Conservation (phyloP, 2,888 invertebrate genomes). For the Andrena praecox region DNA sequence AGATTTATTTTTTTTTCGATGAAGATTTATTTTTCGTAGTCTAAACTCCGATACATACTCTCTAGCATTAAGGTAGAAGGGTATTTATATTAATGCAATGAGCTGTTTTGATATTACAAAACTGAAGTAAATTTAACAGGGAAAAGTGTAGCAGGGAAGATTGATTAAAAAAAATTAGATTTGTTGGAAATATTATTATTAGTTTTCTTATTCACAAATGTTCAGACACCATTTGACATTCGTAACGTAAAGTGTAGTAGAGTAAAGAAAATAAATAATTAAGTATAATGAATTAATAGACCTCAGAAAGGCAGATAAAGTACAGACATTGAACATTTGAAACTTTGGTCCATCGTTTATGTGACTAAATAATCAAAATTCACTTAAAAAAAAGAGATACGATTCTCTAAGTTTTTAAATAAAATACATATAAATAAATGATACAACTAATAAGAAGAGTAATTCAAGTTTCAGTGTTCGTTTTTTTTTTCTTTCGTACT, state of each 20-base stretch:
- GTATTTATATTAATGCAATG: slow-evolving; percentile 32
- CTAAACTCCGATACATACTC: slow-evolving; percentile 24
- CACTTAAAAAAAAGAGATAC: slow-evolving; percentile 39
- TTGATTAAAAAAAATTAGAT: slow-evolving; percentile 34
- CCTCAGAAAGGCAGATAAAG: slow-evolving; percentile 40
- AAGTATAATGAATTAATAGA: slow-evolving; percentile 51
- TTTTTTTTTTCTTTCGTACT: slow-evolving; percentile 32
- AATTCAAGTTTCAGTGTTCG: slow-evolving; percentile 35
- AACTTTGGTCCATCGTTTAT: slow-evolving; percentile 72
- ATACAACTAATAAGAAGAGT: slow-evolving; percentile 52
- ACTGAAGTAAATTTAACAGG: slow-evolving; percentile 11
- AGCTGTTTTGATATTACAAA: slow-evolving; percentile 26
- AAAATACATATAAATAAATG: slow-evolving; percentile 60
- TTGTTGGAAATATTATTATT: slow-evolving; percentile 59
- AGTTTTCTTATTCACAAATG: slow-evolving; percentile 48
- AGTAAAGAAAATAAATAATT: slow-evolving; percentile 61
- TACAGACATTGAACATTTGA: slow-evolving; percentile 55
- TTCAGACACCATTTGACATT: slow-evolving; percentile 40
- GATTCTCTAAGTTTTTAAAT: slow-evolving; percentile 61
- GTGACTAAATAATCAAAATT: slow-evolving; percentile 59
- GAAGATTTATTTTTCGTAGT: slow-evolving; percentile 16
- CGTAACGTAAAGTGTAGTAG: slow-evolving; percentile 46
- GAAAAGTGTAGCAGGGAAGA: slow-evolving; percentile 7
- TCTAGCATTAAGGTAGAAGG: slow-evolving; percentile 12
- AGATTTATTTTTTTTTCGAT: neutral